Evolutionary conservation across 2,797 vertebrate species (phyloP).

Genomic region (Brachyrhaphis roseni): DNA sequence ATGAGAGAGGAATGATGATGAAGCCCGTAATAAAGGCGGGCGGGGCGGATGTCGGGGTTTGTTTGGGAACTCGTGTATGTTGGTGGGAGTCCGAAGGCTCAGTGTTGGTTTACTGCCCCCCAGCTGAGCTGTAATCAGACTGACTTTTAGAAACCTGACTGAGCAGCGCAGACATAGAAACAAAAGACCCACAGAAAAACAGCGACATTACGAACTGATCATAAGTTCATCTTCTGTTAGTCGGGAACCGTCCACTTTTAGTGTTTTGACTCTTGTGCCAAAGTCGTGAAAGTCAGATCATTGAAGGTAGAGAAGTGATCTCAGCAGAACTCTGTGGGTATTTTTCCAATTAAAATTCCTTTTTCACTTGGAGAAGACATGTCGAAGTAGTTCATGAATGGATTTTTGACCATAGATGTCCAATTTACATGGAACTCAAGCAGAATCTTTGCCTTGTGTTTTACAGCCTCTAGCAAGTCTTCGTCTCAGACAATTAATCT

Average conservation of each 20-base stretch:
- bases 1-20: constrained; percentile 21
- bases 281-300: constrained; percentile 41
- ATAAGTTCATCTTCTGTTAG: constrained; percentile 57
- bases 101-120: constrained; percentile 62
- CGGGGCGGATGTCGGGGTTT: constrained; percentile 48
- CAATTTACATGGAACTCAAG: not conserved
- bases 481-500: not conserved
- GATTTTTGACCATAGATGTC: not conserved
- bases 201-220: constrained; percentile 54
- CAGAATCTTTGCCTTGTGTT: not conserved
- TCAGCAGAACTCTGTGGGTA: not conserved
- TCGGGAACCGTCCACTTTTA: constrained; percentile 59
- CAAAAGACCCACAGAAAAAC: not conserved
- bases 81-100: constrained; percentile 56
- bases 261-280: constrained; percentile 52
- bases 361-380: not conserved
- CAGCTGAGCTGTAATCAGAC: constrained; percentile 71
- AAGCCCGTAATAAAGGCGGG: constrained; percentile 40
- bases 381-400: not conserved
- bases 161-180: constrained; percentile 43
- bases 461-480: not conserved
- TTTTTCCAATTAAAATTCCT: not conserved
- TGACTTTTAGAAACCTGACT: constrained; percentile 72
- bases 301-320: constrained; percentile 19
- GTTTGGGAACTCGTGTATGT: constrained; percentile 67